These are phyloP conservation scores for Lepisosteus oculatus DNA, from an alignment of 2,113 vertebrate genomes.

Conservation along the genomic window DNA sequence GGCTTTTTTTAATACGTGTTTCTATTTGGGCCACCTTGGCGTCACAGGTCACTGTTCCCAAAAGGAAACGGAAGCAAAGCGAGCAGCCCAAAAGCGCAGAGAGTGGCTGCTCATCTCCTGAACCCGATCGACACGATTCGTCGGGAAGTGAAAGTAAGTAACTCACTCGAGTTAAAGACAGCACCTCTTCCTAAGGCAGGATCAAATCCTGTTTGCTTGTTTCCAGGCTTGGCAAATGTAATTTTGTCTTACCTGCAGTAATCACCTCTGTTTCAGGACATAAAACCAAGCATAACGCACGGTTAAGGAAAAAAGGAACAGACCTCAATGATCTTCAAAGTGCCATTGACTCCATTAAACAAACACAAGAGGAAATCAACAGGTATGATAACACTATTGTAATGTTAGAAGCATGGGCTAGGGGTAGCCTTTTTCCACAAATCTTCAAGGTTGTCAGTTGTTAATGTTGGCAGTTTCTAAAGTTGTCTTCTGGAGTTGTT, in stretches of 20 bases:
- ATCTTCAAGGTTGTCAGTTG: too few relatives aligned
- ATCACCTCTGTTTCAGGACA: slow-evolving; percentile 65
- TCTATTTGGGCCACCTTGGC: slow-evolving; percentile 6
- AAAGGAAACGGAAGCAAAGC: slow-evolving; percentile 84
- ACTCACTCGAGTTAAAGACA: background rate
- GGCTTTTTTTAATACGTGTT: slow-evolving; percentile 14
- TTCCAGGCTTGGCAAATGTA: background rate
- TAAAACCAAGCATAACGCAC: slow-evolving; percentile 79
- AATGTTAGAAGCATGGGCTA: too few relatives aligned
- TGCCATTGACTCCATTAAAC: slow-evolving; percentile 93
- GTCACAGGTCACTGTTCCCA: slow-evolving; percentile 85
- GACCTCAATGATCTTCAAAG: slow-evolving; percentile 92
- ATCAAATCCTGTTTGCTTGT: background rate
- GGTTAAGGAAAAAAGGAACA: slow-evolving; percentile 82
- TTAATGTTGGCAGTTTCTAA: too few relatives aligned
- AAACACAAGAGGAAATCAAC: slow-evolving; percentile 94
- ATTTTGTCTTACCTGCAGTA: too few relatives aligned
- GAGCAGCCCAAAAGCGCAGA: slow-evolving; percentile 80
- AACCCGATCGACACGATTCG: slow-evolving; percentile 90
- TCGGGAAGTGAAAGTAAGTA: slow-evolving; percentile 90
- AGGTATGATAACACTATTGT: slow-evolving; percentile 59
- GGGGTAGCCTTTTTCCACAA: too few relatives aligned
- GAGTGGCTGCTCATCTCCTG: slow-evolving; percentile 90
- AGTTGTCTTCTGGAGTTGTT: background rate
- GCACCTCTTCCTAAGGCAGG: background rate